Evolutionary conservation across 2,888 invertebrate species (phyloP).

Genomic region (Eucera pruinosa): DNA sequence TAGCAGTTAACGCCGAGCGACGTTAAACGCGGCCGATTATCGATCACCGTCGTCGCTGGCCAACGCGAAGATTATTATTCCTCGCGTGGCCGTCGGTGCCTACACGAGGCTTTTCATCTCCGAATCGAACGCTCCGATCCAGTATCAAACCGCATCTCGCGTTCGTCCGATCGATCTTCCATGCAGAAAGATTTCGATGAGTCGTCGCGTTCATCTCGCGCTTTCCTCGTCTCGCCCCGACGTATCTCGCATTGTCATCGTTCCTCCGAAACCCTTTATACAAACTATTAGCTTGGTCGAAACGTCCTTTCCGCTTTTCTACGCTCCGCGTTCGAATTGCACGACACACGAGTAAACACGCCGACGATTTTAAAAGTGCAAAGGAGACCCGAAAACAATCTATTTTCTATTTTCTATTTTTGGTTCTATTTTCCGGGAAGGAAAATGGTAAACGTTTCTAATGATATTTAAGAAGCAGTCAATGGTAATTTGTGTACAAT

Average conservation of each 20-base stretch:
- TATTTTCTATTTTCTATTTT: too few species aligned
- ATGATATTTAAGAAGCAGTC: too few species aligned
- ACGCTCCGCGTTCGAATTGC: too few species aligned
- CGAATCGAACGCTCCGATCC: slow-evolving; percentile 54
- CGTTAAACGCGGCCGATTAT: slow-evolving; percentile 48
- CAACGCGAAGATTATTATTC: slow-evolving; percentile 45
- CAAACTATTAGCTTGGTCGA: too few species aligned
- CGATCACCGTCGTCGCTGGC: slow-evolving; percentile 51
- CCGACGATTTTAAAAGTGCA: too few species aligned
- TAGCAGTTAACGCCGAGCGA: slow-evolving; percentile 28
- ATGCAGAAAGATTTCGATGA: slow-evolving; percentile 62
- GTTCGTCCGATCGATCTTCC: slow-evolving; percentile 56
- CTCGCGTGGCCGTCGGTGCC: slow-evolving; percentile 38
- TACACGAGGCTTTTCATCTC: slow-evolving; percentile 53
- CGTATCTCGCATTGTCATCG: slow-evolving; percentile 38
- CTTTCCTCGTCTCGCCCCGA: slow-evolving; percentile 37
- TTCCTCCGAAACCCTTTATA: not conserved
- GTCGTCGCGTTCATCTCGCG: slow-evolving; percentile 59
- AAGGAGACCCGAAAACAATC: too few species aligned
- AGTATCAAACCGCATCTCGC: slow-evolving; percentile 27
- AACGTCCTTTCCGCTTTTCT: too few species aligned
- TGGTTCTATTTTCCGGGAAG: too few species aligned
- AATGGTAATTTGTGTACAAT: too few species aligned
- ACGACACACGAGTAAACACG: too few species aligned
- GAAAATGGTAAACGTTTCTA: too few species aligned